A percentile compares a stretch with the other conserved stretches of the same genome.
phyloP scores from a whole-genome alignment of 2,888 invertebrate genomes.

The Hypomecis punctinalis region DNA sequence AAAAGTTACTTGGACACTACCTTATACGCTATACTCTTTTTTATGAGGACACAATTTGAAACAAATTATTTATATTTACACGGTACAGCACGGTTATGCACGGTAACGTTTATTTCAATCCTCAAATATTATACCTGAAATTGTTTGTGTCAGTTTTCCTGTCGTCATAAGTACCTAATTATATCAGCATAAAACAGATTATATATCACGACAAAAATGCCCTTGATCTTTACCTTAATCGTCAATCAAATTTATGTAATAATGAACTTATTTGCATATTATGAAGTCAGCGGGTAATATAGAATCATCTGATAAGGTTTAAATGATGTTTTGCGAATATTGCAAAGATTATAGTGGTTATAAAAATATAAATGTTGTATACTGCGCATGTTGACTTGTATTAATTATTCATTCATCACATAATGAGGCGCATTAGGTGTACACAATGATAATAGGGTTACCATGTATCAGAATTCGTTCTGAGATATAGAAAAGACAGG shows the following conservation, averaged over 20 bases:
- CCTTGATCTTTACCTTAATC: slow-evolving; percentile 56
- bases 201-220: slow-evolving; percentile 35
- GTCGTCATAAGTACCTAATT: slow-evolving; percentile 1
- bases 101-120: too few species aligned
- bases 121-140: too few species aligned
- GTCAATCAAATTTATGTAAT: slow-evolving; percentile 52
- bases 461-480: too few species aligned
- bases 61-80: too few species aligned
- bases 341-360: slow-evolving; percentile 31
- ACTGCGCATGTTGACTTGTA: slow-evolving; percentile 57
- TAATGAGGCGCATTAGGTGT: slow-evolving; percentile 70
- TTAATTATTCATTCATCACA: slow-evolving; percentile 65
- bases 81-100: too few species aligned
- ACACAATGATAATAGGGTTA: too few species aligned
- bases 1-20: too few species aligned
- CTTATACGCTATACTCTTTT: too few species aligned
- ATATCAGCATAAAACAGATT: slow-evolving; percentile 23
- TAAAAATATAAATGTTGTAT: slow-evolving; percentile 42
- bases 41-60: too few species aligned
- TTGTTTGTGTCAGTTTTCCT: slow-evolving; percentile 1
- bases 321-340: slow-evolving; percentile 22
- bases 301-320: slow-evolving; percentile 23
- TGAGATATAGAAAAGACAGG: too few species aligned
- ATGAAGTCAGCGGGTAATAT: slow-evolving; percentile 33
- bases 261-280: slow-evolving; percentile 52